A percentile compares a stretch with the other conserved stretches of the same genome.
phyloP scores from a whole-genome alignment of 2,888 invertebrate species.

The Nymphalis c-album region DNA sequence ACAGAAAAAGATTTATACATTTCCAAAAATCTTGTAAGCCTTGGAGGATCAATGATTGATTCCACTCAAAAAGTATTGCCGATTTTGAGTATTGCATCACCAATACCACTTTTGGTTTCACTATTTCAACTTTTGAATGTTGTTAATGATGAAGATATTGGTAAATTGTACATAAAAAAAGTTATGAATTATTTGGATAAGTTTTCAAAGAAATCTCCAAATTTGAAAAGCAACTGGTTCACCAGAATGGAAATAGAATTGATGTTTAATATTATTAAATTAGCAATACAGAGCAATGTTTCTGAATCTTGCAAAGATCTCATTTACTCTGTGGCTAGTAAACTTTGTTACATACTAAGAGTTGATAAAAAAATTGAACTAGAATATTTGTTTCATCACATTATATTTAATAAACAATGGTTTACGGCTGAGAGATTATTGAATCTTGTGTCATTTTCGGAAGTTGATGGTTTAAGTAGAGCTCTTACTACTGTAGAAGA shows the following conservation, averaged over 20 bases:
- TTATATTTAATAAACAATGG: slow-evolving; percentile 83
- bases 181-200: slow-evolving; percentile 66
- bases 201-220: slow-evolving; percentile 58
- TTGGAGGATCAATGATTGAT: slow-evolving; percentile 61
- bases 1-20: slow-evolving; percentile 58
- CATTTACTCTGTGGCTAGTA: slow-evolving; percentile 82
- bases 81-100: slow-evolving; percentile 60
- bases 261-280: slow-evolving; percentile 74
- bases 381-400: slow-evolving; percentile 79
- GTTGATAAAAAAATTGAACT: slow-evolving; percentile 81
- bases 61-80: slow-evolving; percentile 66
- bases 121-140: slow-evolving; percentile 60
- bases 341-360: slow-evolving; percentile 82
- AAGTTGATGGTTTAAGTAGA: slow-evolving; percentile 67
- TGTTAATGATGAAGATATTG: slow-evolving; percentile 59
- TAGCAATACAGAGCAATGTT: slow-evolving; percentile 59
- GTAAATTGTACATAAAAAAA: slow-evolving; percentile 63
- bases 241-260: slow-evolving; percentile 83
- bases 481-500: slow-evolving; percentile 59
- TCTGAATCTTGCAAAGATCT: slow-evolving; percentile 72
- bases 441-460: slow-evolving; percentile 76
- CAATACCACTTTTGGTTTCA: slow-evolving; percentile 68
- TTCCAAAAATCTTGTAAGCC: slow-evolving; percentile 62
- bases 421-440: slow-evolving; percentile 81
- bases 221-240: slow-evolving; percentile 82